Evolutionary conservation across 2,888 invertebrate species (phyloP), one percentile per base, ranked within the genome.

Genomic region (Hydriomena furcata): DNA sequence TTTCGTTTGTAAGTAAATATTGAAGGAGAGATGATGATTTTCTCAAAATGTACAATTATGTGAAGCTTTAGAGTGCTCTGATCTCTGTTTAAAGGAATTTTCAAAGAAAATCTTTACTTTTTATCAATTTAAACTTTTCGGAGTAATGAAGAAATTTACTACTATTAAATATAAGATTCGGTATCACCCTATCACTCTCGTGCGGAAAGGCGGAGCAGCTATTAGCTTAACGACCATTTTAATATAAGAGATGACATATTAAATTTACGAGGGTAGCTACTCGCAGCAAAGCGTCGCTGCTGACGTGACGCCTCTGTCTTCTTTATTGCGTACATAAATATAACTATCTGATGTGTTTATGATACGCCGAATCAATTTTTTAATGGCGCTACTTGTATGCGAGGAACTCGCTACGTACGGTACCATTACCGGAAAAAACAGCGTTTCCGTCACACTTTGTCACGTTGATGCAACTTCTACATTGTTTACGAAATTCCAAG

Each of bases 181-280:
- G 73, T 67, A 75, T 81, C 79, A 79, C 78, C 79, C 76, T 81
- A 82, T 81, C 80, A 78, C 68, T 76, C 66, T 72, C 67, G 76
- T 75, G 78, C 68, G 75, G 66, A 67, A 74, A 81, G 81, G 82
- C 80, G 80, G 78, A 78, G 81, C 71, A 69, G 84, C 85, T 88
- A 88, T 88, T 86, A 89, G 84, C 85, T 83, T 87, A 88, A 88
- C 88, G 88, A 86, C 83, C 82, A 82, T 88, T 89, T 89, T 89
- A 86, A 87, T 89, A 89, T 85, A 82, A 80, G 78, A 87, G 86
- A 86, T 87, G 87, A 89, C 84, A 85, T 88, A 85, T 88, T 88
- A 87, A 87, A 87, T 88, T 88, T 87, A 87, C 84, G 87, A 89
- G 79, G 78, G 72, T 75, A 79, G 82, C 84, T 82, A 79, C 84